Conservation (phyloP, 30 jellyfish, hydroid and myxozoan genomes). For the Catostylus mosaicus region DNA sequence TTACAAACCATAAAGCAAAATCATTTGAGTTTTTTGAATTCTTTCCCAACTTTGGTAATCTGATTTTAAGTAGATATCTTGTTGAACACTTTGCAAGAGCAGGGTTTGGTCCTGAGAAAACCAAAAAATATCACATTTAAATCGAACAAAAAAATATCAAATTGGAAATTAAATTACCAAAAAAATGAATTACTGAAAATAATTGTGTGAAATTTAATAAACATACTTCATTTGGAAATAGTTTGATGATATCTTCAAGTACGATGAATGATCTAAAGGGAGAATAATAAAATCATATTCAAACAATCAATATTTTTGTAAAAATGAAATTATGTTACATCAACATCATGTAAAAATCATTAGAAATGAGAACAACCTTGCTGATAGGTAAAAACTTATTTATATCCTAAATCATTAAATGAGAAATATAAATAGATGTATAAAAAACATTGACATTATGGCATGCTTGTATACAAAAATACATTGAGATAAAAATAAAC, state of each 20-base stretch:
- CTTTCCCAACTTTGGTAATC: slow-evolving; percentile 68
- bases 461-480: too few species aligned
- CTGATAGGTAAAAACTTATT: too few species aligned
- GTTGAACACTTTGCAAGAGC: slow-evolving; percentile 42
- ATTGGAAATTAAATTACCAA: neutral
- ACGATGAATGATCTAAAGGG: slow-evolving; percentile 42
- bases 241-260: slow-evolving; percentile 47
- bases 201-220: neutral
- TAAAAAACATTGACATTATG: too few species aligned
- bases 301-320: too few species aligned
- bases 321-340: too few species aligned
- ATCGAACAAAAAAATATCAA: neutral
- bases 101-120: slow-evolving; percentile 33
- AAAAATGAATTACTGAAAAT: neutral
- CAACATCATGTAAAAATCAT: too few species aligned
- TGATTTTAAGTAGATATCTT: slow-evolving; percentile 31
- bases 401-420: too few species aligned
- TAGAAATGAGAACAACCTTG: too few species aligned
- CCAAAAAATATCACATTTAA: neutral
- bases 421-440: too few species aligned
- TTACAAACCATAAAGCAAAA: slow-evolving; percentile 33
- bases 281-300: too few species aligned
- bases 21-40: slow-evolving; percentile 59
- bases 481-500: too few species aligned
- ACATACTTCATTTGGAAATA: slow-evolving; percentile 49